Conservation (phyloP, 2,797 vertebrate genomes). For the Arctocebus calabarensis region DNA sequence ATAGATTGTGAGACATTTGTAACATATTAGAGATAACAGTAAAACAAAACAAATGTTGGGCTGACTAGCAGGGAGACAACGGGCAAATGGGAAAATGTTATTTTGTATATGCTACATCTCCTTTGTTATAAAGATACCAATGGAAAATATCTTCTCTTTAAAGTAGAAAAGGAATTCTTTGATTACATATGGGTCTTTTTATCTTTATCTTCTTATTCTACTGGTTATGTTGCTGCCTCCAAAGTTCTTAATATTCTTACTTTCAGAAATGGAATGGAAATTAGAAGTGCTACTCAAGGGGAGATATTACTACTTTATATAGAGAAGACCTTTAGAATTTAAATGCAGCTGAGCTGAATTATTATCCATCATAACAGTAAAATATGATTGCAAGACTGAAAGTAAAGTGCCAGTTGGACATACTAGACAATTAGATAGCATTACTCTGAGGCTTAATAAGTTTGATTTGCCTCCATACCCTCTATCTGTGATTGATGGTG, state of each 20-base stretch:
- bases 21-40: background rate
- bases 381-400: background rate
- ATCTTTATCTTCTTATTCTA: background rate
- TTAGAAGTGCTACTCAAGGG: background rate
- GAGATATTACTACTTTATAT: background rate
- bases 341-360: background rate
- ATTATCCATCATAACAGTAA: background rate
- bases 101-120: background rate
- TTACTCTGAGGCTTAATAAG: background rate
- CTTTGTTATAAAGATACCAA: background rate
- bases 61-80: background rate
- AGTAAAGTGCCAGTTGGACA: background rate
- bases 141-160: background rate
- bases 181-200: background rate
- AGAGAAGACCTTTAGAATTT: background rate
- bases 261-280: constrained; percentile 37
- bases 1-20: background rate
- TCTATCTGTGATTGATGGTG: background rate
- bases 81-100: background rate
- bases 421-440: background rate
- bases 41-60: background rate
- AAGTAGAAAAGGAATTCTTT: constrained; percentile 18
- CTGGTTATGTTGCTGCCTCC: background rate
- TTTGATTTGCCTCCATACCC: rapidly evolving
- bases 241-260: constrained; percentile 21